Evolutionary conservation across 1,140 invertebrate species (phyloP).

Genomic region (Bombus sylvicola): DNA sequence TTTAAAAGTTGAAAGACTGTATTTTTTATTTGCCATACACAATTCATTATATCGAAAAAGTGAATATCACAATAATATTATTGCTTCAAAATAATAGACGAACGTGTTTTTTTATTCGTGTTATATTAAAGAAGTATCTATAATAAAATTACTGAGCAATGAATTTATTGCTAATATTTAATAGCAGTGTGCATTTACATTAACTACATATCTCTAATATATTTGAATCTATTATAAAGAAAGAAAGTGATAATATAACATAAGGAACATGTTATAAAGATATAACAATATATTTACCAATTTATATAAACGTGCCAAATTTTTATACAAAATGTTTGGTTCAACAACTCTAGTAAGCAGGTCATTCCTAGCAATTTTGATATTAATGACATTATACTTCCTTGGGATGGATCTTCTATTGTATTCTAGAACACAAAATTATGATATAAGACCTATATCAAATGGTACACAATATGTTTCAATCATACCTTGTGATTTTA

Average conservation of each 20-base stretch:
- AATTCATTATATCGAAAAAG: not conserved
- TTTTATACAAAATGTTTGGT: slow-evolving; percentile 32
- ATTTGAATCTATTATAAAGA: not conserved
- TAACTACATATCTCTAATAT: not conserved
- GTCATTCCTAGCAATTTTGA: slow-evolving; percentile 37
- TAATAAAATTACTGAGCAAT: not conserved
- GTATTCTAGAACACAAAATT: slow-evolving; percentile 85
- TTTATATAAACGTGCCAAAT: slow-evolving; percentile 17
- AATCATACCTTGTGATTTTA: slow-evolving; percentile 86
- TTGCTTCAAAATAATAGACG: slow-evolving; percentile 7
- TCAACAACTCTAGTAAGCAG: slow-evolving; percentile 43
- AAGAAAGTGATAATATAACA: not conserved
- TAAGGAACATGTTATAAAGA: not conserved
- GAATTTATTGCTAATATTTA: not conserved
- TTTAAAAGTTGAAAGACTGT: slow-evolving; percentile 1
- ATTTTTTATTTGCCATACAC: not conserved
- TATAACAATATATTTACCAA: too few species aligned
- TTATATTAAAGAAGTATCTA: not conserved
- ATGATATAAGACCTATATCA: slow-evolving; percentile 74
- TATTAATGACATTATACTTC: slow-evolving; percentile 83
- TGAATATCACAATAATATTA: not conserved
- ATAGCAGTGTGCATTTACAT: not conserved
- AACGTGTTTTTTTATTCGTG: not conserved
- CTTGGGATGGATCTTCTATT: slow-evolving; percentile 85
- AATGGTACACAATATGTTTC: slow-evolving; percentile 69